Evolutionary conservation across 1,140 invertebrate genomes (phyloP).

Genomic region (Plutomurus gul): DNA sequence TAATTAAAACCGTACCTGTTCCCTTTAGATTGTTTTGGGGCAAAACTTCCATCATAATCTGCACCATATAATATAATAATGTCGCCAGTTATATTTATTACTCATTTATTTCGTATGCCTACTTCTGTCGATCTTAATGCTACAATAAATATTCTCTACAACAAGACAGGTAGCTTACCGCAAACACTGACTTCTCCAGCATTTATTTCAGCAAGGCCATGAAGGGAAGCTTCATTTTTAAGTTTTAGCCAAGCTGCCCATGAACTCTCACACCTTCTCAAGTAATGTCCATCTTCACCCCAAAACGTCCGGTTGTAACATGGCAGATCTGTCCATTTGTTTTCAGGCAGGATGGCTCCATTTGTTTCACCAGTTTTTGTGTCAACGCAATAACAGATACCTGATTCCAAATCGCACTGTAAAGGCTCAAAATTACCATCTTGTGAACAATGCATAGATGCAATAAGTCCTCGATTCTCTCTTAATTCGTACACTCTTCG

Average conservation of each 20-base stretch:
- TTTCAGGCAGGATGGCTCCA: constrained; percentile 45
- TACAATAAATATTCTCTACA: too few species aligned
- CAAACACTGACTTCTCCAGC: constrained; percentile 59
- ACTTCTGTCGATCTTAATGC: too few species aligned
- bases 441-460: constrained; percentile 48
- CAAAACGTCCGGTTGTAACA: constrained; percentile 33
- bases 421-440: constrained; percentile 51
- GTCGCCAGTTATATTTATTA: too few species aligned
- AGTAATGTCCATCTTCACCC: constrained; percentile 31
- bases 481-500: constrained; percentile 40
- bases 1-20: constrained; percentile 58
- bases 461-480: constrained; percentile 1
- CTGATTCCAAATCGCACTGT: constrained; percentile 51
- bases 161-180: too few species aligned
- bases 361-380: constrained; percentile 42
- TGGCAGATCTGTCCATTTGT: constrained; percentile 45
- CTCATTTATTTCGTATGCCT: too few species aligned
- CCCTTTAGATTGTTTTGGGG: constrained; percentile 65
- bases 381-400: constrained; percentile 53
- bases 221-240: constrained; percentile 37
- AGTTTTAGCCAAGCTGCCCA: constrained; percentile 37
- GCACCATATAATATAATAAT: too few species aligned
- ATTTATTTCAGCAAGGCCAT: constrained; percentile 37
- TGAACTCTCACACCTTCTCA: constrained; percentile 48
- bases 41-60: constrained; percentile 62